Evolutionary conservation across 2,113 vertebrate species (phyloP), one percentile per base, ranked within the genome.

Genomic region (Rhombomys opimus): DNA sequence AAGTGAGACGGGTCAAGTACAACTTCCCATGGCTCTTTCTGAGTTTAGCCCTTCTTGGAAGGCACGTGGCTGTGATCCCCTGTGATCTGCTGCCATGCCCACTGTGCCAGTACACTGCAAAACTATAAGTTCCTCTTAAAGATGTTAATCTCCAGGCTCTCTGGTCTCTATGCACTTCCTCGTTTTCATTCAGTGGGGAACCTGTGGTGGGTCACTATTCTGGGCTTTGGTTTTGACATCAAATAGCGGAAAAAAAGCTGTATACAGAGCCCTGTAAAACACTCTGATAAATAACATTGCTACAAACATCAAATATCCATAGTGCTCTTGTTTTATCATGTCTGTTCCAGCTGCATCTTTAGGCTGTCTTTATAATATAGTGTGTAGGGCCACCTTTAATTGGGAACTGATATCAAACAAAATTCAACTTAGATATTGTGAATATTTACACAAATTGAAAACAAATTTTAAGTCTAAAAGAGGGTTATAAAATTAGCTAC

Each of bases 381-480:
- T n/a, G n/a, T 35, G 0, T 80, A 9, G 25, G 22, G 4, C 63
- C 38, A 73, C 72, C 52, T 68, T 90, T 90, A 75, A 94, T 81
- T 93, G 89, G 11, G 63, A 85, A 78, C 6, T 17, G 52, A 70
- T 70, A 80, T 27, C 27, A 82, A 89, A 61, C 88, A 41, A 59
- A 87, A 89, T 82, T 10, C 7, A 35, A 59, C 81, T 97, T 78
- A 70, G 35, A 89, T 89, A 78, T 90, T 92, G 7, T 30, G 35
- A 87, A 2, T 38, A 85, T 92, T 94, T 86, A 87, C 68, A 78
- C 18, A 90, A 23, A 52, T 92, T 75, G 23, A 54, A 89, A 38
- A 78, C 15, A 46, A 59, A 32, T 61, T 46, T 52, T 59, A 59
- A 87, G 46, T 0, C 3, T 70, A 65, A 35, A 6, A 86, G 75